Conservation (phyloP, 1,140 invertebrate genomes). For the Protaetia brevitarsis region DNA sequence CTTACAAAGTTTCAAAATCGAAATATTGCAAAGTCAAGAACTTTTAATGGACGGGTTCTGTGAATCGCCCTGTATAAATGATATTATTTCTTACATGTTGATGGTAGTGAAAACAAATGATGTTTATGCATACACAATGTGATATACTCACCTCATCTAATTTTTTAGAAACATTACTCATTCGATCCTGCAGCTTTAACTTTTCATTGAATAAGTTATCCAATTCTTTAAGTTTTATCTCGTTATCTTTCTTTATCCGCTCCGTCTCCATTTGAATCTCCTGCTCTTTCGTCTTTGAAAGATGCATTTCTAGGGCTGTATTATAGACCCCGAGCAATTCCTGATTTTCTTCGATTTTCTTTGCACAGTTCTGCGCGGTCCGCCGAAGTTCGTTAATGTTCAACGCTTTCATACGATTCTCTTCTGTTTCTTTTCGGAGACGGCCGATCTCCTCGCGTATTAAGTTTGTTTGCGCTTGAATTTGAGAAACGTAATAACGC, state of each 20-base stretch:
- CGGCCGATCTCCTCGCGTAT: conserved; percentile 33
- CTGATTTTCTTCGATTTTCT: conserved; percentile 29
- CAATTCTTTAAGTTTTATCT: conserved; percentile 28
- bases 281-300: conserved; percentile 30
- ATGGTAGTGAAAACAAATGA: background rate
- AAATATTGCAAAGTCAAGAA: too few relatives aligned
- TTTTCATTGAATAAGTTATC: conserved; percentile 32
- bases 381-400: conserved; percentile 27
- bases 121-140: background rate
- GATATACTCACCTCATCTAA: conserved; percentile 25
- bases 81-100: conserved; percentile 4
- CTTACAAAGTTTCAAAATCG: too few relatives aligned
- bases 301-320: conserved; percentile 32
- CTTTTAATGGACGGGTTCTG: too few relatives aligned
- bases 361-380: conserved; percentile 29
- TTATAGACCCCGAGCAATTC: conserved; percentile 32
- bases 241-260: conserved; percentile 30
- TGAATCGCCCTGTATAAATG: background rate
- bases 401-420: conserved; percentile 24
- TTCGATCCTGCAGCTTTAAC: conserved; percentile 27
- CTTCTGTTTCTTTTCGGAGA: conserved; percentile 28
- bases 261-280: conserved; percentile 30
- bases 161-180: conserved; percentile 25
- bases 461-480: conserved; percentile 34
- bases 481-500: conserved; percentile 32